Percentiles rank a stretch among this genome's conserved stretches.
These are phyloP conservation scores for Megalurothrips usitatus DNA, from an alignment of 2,888 invertebrate species.

Conservation along the genomic window DNA sequence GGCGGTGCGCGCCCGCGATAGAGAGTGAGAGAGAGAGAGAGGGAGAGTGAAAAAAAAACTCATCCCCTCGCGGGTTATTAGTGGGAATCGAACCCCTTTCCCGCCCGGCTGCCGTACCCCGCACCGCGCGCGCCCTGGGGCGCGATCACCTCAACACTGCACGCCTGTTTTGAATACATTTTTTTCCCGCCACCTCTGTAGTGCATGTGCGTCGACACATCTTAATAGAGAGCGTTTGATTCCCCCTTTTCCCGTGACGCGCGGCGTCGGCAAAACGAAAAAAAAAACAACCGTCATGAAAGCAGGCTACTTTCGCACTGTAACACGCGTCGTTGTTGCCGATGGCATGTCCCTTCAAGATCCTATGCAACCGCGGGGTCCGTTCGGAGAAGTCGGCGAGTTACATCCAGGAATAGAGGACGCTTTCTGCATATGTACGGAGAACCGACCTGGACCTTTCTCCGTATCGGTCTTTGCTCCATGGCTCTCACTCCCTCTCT, in stretches of 20 bases:
- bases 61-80: background rate
- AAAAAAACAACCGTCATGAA: background rate
- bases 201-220: background rate
- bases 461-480: too few species aligned
- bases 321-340: too few species aligned
- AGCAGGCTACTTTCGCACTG: too few species aligned
- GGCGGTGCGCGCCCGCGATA: background rate
- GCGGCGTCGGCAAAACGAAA: background rate
- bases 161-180: background rate
- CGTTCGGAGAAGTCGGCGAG: background rate
- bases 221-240: constrained; percentile 17
- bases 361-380: too few species aligned
- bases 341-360: too few species aligned
- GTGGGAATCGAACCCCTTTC: background rate
- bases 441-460: too few species aligned
- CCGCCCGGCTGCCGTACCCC: background rate
- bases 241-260: background rate
- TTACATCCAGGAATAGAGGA: too few species aligned
- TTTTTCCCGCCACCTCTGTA: background rate
- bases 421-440: too few species aligned
- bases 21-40: background rate
- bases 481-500: too few species aligned
- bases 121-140: background rate
- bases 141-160: background rate
- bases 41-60: background rate